Percentiles rank a stretch among this genome's conserved stretches.
These are phyloP conservation scores for Sycon ciliatum DNA, from an alignment of 37 sponge, comb jelly and placozoan genomes.

Conservation along the genomic window DNA sequence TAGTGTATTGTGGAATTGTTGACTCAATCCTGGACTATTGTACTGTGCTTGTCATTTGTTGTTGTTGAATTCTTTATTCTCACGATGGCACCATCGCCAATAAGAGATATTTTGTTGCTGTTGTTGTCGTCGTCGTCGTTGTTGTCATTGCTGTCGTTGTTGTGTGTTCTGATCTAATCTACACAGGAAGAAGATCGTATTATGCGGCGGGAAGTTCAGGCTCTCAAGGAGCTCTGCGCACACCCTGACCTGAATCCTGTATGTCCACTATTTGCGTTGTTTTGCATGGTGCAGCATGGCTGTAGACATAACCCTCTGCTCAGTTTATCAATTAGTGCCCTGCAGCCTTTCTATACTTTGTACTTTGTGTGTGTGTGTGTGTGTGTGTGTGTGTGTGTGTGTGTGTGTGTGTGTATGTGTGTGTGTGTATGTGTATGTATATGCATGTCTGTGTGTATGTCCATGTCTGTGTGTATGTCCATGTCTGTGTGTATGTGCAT, in stretches of 20 bases:
- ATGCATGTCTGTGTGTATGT: neutral
- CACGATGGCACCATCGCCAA: no score
- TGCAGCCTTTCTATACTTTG: neutral
- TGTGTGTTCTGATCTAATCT: no score
- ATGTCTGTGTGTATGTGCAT: conserved; percentile 14
- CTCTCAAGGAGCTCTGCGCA: conserved; percentile 53
- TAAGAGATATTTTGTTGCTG: no score
- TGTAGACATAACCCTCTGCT: no score
- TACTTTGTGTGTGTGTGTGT: neutral
- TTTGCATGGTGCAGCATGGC: neutral
- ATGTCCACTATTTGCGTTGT: conserved; percentile 1
- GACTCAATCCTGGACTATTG: no score
- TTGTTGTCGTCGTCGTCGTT: no score
- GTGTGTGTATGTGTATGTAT: neutral
- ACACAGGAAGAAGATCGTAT: conserved; percentile 75
- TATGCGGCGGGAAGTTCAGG: conserved; percentile 43
- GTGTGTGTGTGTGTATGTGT: conserved; percentile 11
- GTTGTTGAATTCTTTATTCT: no score
- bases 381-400: neutral
- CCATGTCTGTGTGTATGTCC: neutral
- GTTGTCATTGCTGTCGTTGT: no score
- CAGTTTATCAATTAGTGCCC: no score
- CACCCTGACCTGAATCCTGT: conserved; percentile 44
- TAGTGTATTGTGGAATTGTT: no score
- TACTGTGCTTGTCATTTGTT: no score